Conservation (phyloP, 2,888 invertebrate species). For the Ichneumoninae sp. region DNA sequence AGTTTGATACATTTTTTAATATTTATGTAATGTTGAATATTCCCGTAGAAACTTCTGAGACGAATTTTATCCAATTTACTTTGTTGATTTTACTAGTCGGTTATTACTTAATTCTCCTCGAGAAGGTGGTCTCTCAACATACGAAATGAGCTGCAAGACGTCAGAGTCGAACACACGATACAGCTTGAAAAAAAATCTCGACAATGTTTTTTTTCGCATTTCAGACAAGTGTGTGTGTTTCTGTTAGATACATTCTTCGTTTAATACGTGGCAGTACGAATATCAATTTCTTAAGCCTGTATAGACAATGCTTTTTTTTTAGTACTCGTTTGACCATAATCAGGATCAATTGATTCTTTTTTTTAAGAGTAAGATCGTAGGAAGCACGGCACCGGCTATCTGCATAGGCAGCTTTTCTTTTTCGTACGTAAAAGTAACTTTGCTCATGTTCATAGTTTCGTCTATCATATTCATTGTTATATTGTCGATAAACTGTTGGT, state of each 20-base stretch:
- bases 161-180: too few species aligned
- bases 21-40: not conserved
- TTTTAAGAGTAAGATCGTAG: constrained; percentile 36
- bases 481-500: not conserved
- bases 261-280: constrained; percentile 4
- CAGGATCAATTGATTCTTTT: not conserved
- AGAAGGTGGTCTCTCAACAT: too few species aligned
- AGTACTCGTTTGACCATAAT: not conserved
- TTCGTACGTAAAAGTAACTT: constrained; percentile 64
- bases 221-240: not conserved
- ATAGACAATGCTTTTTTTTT: not conserved
- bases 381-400: constrained; percentile 76
- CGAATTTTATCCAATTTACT: not conserved
- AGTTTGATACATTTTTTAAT: not conserved
- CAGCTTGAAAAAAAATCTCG: not conserved
- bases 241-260: not conserved
- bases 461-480: constrained; percentile 19
- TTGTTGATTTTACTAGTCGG: not conserved
- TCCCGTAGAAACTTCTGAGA: not conserved
- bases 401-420: constrained; percentile 74
- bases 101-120: not conserved
- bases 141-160: too few species aligned
- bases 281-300: not conserved
- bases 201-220: not conserved
- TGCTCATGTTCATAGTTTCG: constrained; percentile 28